A percentile compares a stretch with the other conserved stretches of the same genome.
These are phyloP conservation scores for Ictalurus punctatus DNA, from an alignment of 2,113 vertebrate genomes.

Conservation along the genomic window DNA sequence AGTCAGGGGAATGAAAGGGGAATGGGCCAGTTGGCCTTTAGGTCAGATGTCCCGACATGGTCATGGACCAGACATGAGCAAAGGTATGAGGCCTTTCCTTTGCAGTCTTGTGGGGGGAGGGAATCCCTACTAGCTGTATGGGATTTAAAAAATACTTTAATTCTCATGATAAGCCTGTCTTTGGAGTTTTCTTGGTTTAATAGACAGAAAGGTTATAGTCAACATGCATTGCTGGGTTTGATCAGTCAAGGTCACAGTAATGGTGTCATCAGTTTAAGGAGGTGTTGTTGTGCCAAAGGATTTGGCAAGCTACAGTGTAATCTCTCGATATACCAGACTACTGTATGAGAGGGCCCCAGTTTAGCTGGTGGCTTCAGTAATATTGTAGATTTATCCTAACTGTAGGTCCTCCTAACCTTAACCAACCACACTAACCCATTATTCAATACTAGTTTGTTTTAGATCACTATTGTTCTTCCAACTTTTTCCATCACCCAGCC, in stretches of 20 bases:
- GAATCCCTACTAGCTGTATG: conserved; percentile 62
- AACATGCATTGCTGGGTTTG: not conserved
- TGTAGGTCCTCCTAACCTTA: not conserved
- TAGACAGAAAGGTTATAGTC: not conserved
- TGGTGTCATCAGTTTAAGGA: not conserved
- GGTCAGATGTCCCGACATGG: conserved; percentile 71
- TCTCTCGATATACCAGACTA: conserved; percentile 51
- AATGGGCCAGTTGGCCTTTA: conserved; percentile 60
- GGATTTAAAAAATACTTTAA: conserved; percentile 66
- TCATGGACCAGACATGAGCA: conserved; percentile 51
- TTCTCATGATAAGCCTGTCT: not conserved
- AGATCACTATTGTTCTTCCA: not conserved
- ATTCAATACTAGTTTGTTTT: not conserved
- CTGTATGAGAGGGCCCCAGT: not conserved
- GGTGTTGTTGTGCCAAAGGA: conserved; percentile 47
- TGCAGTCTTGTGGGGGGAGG: not conserved
- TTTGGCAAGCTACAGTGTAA: conserved; percentile 64
- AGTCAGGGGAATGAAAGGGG: conserved; percentile 62
- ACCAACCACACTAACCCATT: not conserved
- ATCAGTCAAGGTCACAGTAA: not conserved
- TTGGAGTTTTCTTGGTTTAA: not conserved
- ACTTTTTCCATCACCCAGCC: not conserved
- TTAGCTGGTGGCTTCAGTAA: not conserved
- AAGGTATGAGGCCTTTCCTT: not conserved
- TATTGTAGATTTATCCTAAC: not conserved